Conservation (phyloP, 2,888 invertebrate genomes). For the Tiphia femorata region DNA sequence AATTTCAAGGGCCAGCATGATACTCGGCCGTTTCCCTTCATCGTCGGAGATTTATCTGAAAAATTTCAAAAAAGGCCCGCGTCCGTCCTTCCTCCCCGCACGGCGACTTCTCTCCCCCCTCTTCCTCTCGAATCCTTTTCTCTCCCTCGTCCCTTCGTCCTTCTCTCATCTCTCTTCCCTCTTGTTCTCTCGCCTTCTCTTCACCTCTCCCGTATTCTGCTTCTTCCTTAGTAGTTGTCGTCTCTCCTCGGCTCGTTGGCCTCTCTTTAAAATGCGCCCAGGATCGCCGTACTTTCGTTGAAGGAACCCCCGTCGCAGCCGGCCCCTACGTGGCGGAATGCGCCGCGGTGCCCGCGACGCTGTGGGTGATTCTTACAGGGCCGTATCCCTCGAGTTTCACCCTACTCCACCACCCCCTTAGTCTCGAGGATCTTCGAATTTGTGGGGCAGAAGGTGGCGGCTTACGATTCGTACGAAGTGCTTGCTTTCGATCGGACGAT, state of each 20-base stretch:
- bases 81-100: constrained; percentile 1
- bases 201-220: neutral
- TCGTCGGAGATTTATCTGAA: constrained; percentile 43
- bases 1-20: constrained; percentile 16
- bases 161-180: neutral
- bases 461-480: too few species aligned
- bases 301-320: constrained; percentile 34
- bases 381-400: too few species aligned
- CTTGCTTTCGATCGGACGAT: too few species aligned
- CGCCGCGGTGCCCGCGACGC: constrained; percentile 33
- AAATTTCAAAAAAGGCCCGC: constrained; percentile 22
- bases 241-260: constrained; percentile 5
- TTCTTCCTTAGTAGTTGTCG: neutral
- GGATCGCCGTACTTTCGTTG: constrained; percentile 36
- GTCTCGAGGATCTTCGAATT: too few species aligned
- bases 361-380: constrained; percentile 48
- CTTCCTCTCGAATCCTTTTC: neutral
- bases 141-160: neutral
- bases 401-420: too few species aligned
- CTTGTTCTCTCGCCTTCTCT: neutral
- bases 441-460: too few species aligned
- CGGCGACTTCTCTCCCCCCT: neutral
- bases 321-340: constrained; percentile 54
- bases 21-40: constrained; percentile 26
- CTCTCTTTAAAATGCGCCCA: constrained; percentile 20